Evolutionary conservation across 1,140 invertebrate species (phyloP), one percentile per base, ranked within the genome.

Genomic region (Melitaea cinxia): DNA sequence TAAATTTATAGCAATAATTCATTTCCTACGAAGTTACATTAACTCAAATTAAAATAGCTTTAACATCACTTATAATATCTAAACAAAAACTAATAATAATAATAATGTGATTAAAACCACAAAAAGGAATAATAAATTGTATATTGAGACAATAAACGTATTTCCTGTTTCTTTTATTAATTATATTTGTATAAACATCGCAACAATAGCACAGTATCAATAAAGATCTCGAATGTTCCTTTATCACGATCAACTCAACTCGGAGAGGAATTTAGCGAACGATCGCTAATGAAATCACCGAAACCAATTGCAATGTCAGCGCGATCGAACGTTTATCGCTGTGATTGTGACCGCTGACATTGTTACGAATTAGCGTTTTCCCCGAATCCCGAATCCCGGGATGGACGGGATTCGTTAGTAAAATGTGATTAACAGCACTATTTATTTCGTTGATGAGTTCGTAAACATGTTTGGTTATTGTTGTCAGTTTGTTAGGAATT

Each of bases 271-370:
- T 12, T 23, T 30, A 52, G 14, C 14, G 33, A 58, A 45, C 56
- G 21, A 47, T 17, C 33, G 55, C 24, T 49, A 58, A 58, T 58
- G 56, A 58, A 58, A 47, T 42, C 56, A 33, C 42, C 19, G 15
- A 57, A 57, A 58, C 42, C 56, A 49, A 58, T 58, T 24, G 56
- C 56, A 28, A n/a, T 14, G 56, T 58, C 56, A 58, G 56, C 56
- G 56, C 19, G 42, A 47, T 58, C 24, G 56, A 58, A 47, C 42
- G 7, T 24, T 49, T 58, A 58, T 58, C 28, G 42, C 23, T 39
- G 42, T 49, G 56, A 58, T 49, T 58, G 56, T 12, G 56, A 58
- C 56, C 39, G 56, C 56, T 58, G 39, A 58, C 56, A 47, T 58
- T 42, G 56, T 58, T 58, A 58, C 42, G 56, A 47, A 58, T 47